These are phyloP conservation scores for Apamea sordens DNA, from an alignment of 2,888 invertebrate genomes.

Conservation along the genomic window DNA sequence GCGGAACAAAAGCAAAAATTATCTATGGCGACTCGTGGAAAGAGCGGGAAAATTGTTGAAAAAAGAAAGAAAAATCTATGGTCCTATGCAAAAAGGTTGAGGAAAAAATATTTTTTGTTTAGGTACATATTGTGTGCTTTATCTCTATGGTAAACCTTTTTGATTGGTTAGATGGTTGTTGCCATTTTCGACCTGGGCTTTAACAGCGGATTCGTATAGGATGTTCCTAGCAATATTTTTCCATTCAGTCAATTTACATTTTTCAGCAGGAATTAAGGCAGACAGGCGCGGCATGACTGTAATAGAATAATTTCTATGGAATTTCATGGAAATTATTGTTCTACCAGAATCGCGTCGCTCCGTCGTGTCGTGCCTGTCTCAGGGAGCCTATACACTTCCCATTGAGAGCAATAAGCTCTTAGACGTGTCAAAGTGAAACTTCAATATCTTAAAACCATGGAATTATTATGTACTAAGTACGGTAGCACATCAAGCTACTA, in stretches of 20 bases:
- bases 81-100: neutral
- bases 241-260: neutral
- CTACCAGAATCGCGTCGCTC: too few relatives aligned
- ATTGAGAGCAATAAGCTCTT: neutral
- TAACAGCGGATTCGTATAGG: neutral
- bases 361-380: too few relatives aligned
- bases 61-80: neutral
- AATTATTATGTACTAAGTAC: too few relatives aligned
- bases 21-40: conserved; percentile 10
- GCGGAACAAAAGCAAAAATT: conserved; percentile 3
- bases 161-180: neutral
- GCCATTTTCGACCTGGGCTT: neutral
- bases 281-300: too few relatives aligned
- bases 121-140: neutral
- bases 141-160: neutral
- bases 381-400: too few relatives aligned
- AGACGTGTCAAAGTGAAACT: neutral
- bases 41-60: neutral
- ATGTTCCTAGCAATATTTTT: neutral
- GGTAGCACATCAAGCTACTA: too few relatives aligned
- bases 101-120: neutral
- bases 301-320: too few relatives aligned
- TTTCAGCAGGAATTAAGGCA: neutral
- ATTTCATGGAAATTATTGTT: too few relatives aligned
- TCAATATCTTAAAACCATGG: neutral